These are phyloP conservation scores for Drosophila robusta DNA, from an alignment of 2,888 invertebrate genomes.

Conservation along the genomic window DNA sequence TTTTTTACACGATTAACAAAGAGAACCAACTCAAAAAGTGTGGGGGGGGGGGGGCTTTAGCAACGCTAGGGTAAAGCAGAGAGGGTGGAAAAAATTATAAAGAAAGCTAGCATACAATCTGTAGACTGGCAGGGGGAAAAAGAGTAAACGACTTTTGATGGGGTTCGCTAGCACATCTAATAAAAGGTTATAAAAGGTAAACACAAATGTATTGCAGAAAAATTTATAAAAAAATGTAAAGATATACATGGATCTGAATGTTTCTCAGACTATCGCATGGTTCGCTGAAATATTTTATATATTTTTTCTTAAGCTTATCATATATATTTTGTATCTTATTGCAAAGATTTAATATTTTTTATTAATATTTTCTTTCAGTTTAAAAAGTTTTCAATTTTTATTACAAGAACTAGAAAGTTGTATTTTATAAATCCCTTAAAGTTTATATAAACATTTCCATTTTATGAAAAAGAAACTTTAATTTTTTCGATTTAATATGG, in stretches of 20 bases:
- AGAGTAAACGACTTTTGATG: slow-evolving; percentile 16
- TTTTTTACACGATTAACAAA: slow-evolving; percentile 72
- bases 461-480: no score
- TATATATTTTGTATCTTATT: neutral
- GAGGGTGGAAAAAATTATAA: slow-evolving; percentile 9
- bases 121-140: slow-evolving; percentile 6
- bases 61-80: slow-evolving; percentile 26
- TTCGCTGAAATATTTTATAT: no score
- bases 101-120: slow-evolving; percentile 55
- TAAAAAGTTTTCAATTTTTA: no score
- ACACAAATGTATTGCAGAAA: neutral
- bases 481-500: no score
- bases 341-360: no score
- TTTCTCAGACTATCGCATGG: no score
- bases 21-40: slow-evolving; percentile 30
- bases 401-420: no score
- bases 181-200: slow-evolving; percentile 1
- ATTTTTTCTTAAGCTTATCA: no score
- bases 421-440: no score
- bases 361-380: no score
- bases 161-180: slow-evolving; percentile 66
- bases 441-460: no score
- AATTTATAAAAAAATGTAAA: neutral
- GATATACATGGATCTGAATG: neutral
- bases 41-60: neutral